These are phyloP conservation scores for Oxyruncus cristatus DNA, from an alignment of 2,113 vertebrate genomes.

Conservation along the genomic window DNA sequence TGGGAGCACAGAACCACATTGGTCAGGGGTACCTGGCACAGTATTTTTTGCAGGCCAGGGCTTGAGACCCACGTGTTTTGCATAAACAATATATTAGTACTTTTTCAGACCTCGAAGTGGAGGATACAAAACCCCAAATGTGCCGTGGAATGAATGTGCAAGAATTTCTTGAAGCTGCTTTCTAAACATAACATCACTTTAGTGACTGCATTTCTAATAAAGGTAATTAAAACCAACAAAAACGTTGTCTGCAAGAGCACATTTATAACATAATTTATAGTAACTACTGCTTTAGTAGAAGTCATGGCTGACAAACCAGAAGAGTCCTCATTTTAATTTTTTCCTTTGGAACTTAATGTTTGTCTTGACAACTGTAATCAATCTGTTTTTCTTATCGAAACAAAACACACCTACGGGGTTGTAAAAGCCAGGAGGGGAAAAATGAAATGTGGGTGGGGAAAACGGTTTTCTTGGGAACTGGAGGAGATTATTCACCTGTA, in stretches of 20 bases:
- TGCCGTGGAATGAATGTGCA: background rate
- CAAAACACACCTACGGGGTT: background rate
- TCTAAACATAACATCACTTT: background rate
- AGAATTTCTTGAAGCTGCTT: background rate
- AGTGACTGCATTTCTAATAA: background rate
- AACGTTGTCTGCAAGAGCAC: background rate
- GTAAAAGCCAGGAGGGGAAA: background rate
- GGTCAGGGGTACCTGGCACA: background rate
- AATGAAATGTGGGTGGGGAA: background rate
- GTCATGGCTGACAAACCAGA: background rate
- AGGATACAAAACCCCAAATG: background rate
- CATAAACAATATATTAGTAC: accelerated
- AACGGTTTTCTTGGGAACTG: background rate
- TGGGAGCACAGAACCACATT: background rate
- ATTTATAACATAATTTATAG: background rate
- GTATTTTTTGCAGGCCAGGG: background rate
- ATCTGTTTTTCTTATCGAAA: background rate
- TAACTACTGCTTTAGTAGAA: background rate
- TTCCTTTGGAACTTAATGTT: background rate
- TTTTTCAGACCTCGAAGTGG: background rate
- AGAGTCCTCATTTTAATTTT: constrained; percentile 12
- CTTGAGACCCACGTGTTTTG: background rate
- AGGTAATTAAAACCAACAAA: background rate
- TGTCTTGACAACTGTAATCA: background rate
- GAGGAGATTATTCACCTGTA: background rate